phyloP scores from a whole-genome alignment of 2,797 vertebrate species.

The Sorex maritimensis region DNA sequence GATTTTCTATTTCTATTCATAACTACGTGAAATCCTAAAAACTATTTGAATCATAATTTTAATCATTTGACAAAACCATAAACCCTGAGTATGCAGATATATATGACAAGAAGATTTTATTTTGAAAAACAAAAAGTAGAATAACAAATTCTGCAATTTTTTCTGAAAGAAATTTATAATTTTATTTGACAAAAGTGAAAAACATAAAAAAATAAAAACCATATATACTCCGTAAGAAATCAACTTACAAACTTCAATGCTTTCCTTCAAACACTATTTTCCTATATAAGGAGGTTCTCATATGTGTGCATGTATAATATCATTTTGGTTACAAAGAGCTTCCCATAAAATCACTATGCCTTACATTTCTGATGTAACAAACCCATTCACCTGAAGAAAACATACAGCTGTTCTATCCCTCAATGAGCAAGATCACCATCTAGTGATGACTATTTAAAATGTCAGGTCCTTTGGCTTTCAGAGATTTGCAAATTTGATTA shows the following conservation, averaged over 20 bases:
- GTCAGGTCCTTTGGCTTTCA: conserved; percentile 41
- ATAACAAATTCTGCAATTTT: conserved; percentile 41
- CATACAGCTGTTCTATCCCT: conserved; percentile 30
- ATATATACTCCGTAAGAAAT: neutral
- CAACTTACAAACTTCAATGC: neutral
- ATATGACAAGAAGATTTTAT: conserved; percentile 55
- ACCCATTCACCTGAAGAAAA: conserved; percentile 82
- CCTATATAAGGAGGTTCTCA: neutral
- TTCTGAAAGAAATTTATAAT: conserved; percentile 3
- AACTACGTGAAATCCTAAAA: conserved; percentile 41
- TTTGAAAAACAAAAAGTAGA: conserved; percentile 20
- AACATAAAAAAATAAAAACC: neutral
- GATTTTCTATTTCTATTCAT: conserved; percentile 58
- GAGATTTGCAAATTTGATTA: conserved; percentile 33
- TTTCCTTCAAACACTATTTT: conserved; percentile 58
- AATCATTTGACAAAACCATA: conserved; percentile 26
- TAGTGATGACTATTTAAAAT: conserved; percentile 79
- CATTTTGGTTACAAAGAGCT: conserved; percentile 60
- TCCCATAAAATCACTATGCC: conserved; percentile 20
- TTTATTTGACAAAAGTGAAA: no score
- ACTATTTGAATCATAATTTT: conserved; percentile 58
- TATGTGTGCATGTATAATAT: neutral
- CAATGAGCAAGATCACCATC: conserved; percentile 80
- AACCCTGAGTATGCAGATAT: conserved; percentile 31
- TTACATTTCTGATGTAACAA: conserved; percentile 62